Conservation (phyloP, 2,797 vertebrate genomes). For the Periophthalmus magnuspinnatus region DNA sequence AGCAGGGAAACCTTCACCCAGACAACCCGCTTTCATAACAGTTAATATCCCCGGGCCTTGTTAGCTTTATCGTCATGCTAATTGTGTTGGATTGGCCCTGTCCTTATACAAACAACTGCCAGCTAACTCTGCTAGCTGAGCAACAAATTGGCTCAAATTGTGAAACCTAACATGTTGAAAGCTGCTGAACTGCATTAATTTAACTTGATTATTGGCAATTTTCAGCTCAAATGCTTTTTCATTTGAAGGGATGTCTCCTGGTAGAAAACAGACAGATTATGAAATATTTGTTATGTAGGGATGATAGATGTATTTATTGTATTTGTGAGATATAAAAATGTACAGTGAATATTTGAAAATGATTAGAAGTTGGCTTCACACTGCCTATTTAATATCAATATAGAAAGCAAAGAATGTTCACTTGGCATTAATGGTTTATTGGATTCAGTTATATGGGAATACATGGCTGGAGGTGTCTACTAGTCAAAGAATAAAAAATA, state of each 20-base stretch:
- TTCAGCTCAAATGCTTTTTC: not conserved
- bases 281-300: not conserved
- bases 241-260: not conserved
- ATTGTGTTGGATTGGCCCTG: conserved; percentile 51
- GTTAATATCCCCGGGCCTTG: conserved; percentile 46
- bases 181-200: not conserved
- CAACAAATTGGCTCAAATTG: conserved; percentile 13
- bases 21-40: conserved; percentile 37
- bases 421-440: not conserved
- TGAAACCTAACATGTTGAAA: conserved; percentile 21
- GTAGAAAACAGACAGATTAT: not conserved
- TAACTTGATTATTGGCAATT: not conserved
- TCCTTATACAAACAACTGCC: conserved; percentile 47
- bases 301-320: not conserved
- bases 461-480: not conserved
- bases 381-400: not conserved
- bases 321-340: not conserved
- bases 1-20: conserved; percentile 10
- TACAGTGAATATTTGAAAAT: not conserved
- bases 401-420: not conserved
- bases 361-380: conserved; percentile 2
- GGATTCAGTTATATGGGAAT: not conserved
- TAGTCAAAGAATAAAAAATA: not conserved
- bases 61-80: conserved; percentile 63
- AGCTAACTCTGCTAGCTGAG: conserved; percentile 26